Conservation (phyloP, 2,888 invertebrate genomes). For the Pemphredon lugubris region DNA sequence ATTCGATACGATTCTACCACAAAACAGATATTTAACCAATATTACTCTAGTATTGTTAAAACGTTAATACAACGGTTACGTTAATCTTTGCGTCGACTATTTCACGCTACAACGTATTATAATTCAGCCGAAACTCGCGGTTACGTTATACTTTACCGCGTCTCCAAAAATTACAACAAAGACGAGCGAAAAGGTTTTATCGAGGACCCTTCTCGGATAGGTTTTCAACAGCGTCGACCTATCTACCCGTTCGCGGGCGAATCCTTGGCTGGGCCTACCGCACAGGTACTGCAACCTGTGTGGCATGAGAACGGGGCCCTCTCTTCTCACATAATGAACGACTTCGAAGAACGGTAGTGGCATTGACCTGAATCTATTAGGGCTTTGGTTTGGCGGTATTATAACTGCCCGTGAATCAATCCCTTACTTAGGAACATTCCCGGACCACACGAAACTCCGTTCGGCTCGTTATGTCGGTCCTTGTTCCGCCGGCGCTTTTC, state of each 20-base stretch:
- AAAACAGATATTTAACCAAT: too few relatives aligned
- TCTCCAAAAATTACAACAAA: too few relatives aligned
- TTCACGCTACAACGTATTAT: too few relatives aligned
- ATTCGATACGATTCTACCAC: too few relatives aligned
- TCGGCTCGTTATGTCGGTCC: slow-evolving; percentile 50
- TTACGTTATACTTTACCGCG: too few relatives aligned
- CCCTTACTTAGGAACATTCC: slow-evolving; percentile 67
- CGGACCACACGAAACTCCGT: slow-evolving; percentile 58
- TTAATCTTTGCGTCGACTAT: too few relatives aligned
- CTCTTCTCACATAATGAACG: slow-evolving; percentile 69
- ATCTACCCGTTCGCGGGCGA: slow-evolving; percentile 52
- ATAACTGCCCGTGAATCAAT: slow-evolving; percentile 71
- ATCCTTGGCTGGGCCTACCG: slow-evolving; percentile 46
- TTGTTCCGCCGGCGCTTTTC: slow-evolving; percentile 34
- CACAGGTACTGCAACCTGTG: slow-evolving; percentile 66
- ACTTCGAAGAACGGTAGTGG: slow-evolving; percentile 69
- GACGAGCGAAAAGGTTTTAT: too few relatives aligned
- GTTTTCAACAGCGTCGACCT: slow-evolving; percentile 37
- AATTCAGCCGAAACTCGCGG: too few relatives aligned
- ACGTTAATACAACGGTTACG: too few relatives aligned
- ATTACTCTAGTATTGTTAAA: too few relatives aligned
- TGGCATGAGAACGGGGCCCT: slow-evolving; percentile 66
- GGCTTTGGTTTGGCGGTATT: slow-evolving; percentile 69
- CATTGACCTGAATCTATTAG: slow-evolving; percentile 73
- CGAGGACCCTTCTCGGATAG: too few relatives aligned